Percentiles rank a stretch among this genome's conserved stretches.
phyloP scores from a whole-genome alignment of 2,113 vertebrate species.

The Mastomys coucha region DNA sequence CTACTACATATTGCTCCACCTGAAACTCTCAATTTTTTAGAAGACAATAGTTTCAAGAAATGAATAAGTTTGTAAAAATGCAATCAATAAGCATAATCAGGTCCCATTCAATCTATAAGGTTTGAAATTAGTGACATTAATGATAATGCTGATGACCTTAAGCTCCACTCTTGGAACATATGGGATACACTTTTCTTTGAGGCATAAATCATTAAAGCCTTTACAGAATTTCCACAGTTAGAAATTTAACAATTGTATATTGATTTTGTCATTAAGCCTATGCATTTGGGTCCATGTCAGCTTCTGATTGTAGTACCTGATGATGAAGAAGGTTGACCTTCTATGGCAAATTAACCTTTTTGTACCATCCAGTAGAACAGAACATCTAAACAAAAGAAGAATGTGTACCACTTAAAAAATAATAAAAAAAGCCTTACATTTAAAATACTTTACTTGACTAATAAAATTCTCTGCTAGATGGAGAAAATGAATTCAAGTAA shows the following conservation, averaged over 20 bases:
- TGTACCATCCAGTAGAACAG: constrained; percentile 72
- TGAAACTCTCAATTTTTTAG: background rate
- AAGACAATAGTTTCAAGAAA: background rate
- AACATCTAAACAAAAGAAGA: constrained; percentile 81
- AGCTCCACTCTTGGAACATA: background rate
- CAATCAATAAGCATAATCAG: constrained; percentile 16
- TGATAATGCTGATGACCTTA: constrained; percentile 51
- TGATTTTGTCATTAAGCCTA: constrained; percentile 74
- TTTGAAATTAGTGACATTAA: background rate
- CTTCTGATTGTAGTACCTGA: constrained; percentile 71
- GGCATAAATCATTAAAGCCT: constrained; percentile 13
- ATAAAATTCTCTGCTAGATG: background rate
- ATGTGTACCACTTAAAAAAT: constrained; percentile 66
- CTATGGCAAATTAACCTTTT: constrained; percentile 86
- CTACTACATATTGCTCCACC: background rate
- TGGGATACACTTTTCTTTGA: constrained; percentile 2
- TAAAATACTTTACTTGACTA: constrained; percentile 64
- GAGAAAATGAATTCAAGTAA: background rate
- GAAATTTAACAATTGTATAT: constrained; percentile 15
- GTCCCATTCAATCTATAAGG: background rate
- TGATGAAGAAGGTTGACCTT: constrained; percentile 86
- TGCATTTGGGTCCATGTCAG: constrained; percentile 57
- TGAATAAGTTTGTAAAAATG: background rate
- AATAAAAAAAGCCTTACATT: constrained; percentile 82
- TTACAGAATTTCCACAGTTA: constrained; percentile 45